Conservation (phyloP, 2,888 invertebrate genomes). For the Drosophila meridionalis region DNA sequence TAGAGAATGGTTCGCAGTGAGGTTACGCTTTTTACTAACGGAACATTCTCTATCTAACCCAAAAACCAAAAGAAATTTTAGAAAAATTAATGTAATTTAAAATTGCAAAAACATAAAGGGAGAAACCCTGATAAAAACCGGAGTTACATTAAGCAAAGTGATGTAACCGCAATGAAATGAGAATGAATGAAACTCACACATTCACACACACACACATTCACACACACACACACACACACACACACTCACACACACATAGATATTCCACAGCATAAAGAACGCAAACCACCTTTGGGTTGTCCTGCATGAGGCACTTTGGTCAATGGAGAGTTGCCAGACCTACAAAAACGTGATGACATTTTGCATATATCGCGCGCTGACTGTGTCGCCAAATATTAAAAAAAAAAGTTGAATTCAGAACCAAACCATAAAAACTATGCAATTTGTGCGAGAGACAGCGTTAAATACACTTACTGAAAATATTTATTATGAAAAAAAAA, state of each 20-base stretch:
- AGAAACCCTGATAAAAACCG: neutral
- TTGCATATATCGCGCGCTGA: constrained; percentile 33
- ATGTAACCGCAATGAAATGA: constrained; percentile 67
- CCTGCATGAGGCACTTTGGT: constrained; percentile 9
- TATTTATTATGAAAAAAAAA: neutral
- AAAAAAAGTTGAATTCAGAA: constrained; percentile 44
- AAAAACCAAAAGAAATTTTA: neutral
- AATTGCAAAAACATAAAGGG: neutral
- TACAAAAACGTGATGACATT: constrained; percentile 56
- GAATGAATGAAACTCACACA: constrained; percentile 62
- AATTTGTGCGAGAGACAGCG: neutral
- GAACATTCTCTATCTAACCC: neutral
- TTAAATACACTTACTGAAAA: constrained; percentile 14
- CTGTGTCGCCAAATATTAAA: constrained; percentile 59
- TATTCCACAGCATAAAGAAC: neutral
- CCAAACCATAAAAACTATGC: constrained; percentile 13
- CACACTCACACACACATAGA: neutral
- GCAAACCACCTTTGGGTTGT: constrained; percentile 2
- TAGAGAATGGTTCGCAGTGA: neutral
- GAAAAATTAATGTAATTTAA: neutral
- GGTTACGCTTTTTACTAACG: neutral
- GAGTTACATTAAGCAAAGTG: constrained; percentile 35
- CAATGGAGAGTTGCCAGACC: constrained; percentile 4
- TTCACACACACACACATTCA: neutral
- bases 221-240: constrained; percentile 22